These are phyloP conservation scores for Albula glossodonta DNA, from an alignment of 2,113 vertebrate species.

Conservation along the genomic window DNA sequence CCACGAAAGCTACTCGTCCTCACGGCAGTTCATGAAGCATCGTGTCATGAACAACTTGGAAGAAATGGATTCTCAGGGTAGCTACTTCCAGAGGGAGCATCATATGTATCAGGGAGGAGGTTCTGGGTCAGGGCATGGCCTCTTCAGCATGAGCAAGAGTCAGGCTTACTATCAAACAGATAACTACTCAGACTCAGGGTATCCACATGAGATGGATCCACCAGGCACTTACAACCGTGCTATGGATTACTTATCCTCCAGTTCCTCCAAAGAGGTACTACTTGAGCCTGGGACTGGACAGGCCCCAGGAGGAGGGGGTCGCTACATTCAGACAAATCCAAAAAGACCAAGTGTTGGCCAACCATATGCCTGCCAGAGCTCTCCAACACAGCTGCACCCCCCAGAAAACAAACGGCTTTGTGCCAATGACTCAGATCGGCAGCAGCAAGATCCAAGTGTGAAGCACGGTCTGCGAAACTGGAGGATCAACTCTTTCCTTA, in stretches of 20 bases:
- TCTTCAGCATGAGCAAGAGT: constrained; percentile 79
- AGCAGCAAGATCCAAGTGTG: constrained; percentile 62
- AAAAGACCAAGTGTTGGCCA: constrained; percentile 82
- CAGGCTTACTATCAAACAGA: constrained; percentile 74
- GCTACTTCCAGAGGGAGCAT: constrained; percentile 80
- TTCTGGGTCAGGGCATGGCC: constrained; percentile 56
- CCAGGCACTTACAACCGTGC: constrained; percentile 68
- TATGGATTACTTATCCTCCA: constrained; percentile 80
- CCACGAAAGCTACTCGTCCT: constrained; percentile 82
- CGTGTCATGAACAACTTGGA: constrained; percentile 90
- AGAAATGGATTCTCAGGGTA: constrained; percentile 79
- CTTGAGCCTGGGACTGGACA: constrained; percentile 69
- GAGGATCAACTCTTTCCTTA: constrained; percentile 91
- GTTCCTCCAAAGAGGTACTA: constrained; percentile 76
- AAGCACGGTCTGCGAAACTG: constrained; percentile 82
- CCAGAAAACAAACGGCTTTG: constrained; percentile 57
- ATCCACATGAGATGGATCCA: constrained; percentile 73
- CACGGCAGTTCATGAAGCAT: constrained; percentile 83
- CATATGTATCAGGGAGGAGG: constrained; percentile 73
- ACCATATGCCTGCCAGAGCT: constrained; percentile 85
- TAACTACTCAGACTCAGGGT: constrained; percentile 76
- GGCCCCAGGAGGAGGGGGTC: constrained; percentile 62
- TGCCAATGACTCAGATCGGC: constrained; percentile 65
- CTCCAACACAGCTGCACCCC: constrained; percentile 75
- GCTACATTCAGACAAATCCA: constrained; percentile 66